Evolutionary conservation across 2,888 invertebrate genomes (phyloP).

Genomic region (Eupithecia subfuscata): DNA sequence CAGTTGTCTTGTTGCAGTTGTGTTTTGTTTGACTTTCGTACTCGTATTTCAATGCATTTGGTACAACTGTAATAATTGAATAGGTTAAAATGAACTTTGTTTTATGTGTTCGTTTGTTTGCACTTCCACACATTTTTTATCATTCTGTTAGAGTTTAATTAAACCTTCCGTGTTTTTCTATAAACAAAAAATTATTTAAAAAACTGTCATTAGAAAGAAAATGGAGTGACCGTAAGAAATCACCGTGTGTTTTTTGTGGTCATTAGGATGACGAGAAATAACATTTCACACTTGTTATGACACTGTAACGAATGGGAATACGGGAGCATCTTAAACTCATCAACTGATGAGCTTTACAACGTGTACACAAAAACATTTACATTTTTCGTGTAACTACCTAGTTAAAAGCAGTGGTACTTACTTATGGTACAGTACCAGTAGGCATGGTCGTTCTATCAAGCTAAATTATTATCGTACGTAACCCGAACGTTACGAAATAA

Average conservation of each 20-base stretch:
- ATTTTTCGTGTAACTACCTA: not conserved
- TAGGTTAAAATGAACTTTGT: constrained; percentile 54
- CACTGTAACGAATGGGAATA: constrained; percentile 23
- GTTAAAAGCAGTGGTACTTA: not conserved
- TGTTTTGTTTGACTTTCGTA: constrained; percentile 82
- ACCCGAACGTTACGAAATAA: not conserved
- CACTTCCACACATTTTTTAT: not conserved
- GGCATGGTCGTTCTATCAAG: not conserved
- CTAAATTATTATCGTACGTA: not conserved
- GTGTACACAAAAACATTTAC: not conserved
- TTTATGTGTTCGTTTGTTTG: not conserved
- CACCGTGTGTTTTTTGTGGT: constrained; percentile 74
- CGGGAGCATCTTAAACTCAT: constrained; percentile 13
- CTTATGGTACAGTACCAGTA: not conserved
- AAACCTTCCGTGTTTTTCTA: not conserved
- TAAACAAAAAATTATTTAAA: not conserved
- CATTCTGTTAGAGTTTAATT: not conserved
- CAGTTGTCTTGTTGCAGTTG: constrained; percentile 77
- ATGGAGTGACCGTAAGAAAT: constrained; percentile 47
- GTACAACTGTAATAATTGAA: constrained; percentile 73
- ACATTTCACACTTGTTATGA: constrained; percentile 60
- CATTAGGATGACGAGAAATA: constrained; percentile 79
- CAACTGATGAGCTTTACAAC: not conserved
- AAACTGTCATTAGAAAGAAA: not conserved
- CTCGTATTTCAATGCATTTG: constrained; percentile 63